Conservation (phyloP, 2,113 vertebrate species). For the Zosterops hypoxanthus region DNA sequence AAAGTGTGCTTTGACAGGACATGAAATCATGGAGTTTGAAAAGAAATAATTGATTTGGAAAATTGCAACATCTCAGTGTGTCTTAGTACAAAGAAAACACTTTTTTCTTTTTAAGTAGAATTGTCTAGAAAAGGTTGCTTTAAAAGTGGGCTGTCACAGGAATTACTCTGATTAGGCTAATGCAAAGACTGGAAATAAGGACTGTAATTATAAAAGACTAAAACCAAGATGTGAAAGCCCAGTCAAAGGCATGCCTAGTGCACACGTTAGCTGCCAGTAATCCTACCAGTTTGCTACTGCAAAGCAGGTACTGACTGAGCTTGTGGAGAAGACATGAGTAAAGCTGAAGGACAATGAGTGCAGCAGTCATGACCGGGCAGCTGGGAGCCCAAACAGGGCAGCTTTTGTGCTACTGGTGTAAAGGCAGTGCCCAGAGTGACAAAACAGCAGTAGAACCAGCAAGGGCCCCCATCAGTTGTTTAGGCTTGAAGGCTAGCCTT, state of each 20-base stretch:
- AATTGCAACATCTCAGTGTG: not conserved
- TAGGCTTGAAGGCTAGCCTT: not conserved
- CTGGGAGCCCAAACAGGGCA: not conserved
- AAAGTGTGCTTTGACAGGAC: not conserved
- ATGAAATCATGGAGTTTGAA: not conserved
- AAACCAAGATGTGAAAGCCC: not conserved
- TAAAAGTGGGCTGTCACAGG: not conserved
- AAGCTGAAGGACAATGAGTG: not conserved
- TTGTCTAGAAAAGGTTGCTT: not conserved
- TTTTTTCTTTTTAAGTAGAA: not conserved
- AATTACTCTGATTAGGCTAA: not conserved
- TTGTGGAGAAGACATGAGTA: not conserved
- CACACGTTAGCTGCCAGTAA: not conserved
- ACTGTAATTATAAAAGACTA: not conserved
- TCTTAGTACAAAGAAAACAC: not conserved
- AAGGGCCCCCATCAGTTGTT: not conserved
- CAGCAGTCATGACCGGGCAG: not conserved
- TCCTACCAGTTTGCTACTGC: not conserved
- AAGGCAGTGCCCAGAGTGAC: not conserved
- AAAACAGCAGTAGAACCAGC: not conserved
- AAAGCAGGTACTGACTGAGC: not conserved
- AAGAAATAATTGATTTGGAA: not conserved
- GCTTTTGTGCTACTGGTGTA: not conserved
- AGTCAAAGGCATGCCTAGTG: not conserved
- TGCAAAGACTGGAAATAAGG: not conserved